Conservation (phyloP, 2,797 vertebrate species). For the Oreortyx pictus region DNA sequence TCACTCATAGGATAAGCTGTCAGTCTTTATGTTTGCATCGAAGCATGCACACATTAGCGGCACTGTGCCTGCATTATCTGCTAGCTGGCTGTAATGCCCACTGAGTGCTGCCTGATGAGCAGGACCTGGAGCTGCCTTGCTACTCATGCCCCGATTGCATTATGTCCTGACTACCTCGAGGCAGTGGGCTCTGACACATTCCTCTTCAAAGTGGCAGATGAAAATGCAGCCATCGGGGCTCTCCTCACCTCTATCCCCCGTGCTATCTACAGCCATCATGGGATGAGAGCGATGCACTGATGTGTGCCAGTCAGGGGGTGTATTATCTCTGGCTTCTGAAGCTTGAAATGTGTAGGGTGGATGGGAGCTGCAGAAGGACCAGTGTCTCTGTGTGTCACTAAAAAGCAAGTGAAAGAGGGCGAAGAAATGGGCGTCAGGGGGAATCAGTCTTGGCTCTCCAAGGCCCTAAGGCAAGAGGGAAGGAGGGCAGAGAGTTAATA, state of each 20-base stretch:
- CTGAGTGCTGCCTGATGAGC: neutral
- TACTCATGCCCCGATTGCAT: neutral
- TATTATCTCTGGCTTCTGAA: neutral
- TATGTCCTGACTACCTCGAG: rapidly evolving
- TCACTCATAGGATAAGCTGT: neutral
- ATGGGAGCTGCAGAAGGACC: neutral
- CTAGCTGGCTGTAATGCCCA: neutral
- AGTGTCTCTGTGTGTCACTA: neutral
- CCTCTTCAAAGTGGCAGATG: neutral
- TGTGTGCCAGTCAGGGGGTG: neutral
- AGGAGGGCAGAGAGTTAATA: neutral
- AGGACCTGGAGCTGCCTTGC: neutral
- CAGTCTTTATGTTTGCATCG: neutral
- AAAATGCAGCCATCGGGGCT: neutral
- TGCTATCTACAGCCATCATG: rapidly evolving
- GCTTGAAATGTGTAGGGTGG: neutral
- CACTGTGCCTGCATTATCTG: neutral
- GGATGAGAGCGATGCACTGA: neutral
- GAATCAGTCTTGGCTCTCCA: neutral
- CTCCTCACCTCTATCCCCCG: neutral
- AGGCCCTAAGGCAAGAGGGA: neutral
- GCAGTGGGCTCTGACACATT: neutral
- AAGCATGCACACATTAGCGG: neutral
- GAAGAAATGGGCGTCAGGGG: neutral
- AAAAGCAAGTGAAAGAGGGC: neutral